Percentiles rank a stretch among this genome's conserved stretches.
Conservation (phyloP, 2,888 invertebrate genomes). For the Chaetogeoica ovagalla region DNA sequence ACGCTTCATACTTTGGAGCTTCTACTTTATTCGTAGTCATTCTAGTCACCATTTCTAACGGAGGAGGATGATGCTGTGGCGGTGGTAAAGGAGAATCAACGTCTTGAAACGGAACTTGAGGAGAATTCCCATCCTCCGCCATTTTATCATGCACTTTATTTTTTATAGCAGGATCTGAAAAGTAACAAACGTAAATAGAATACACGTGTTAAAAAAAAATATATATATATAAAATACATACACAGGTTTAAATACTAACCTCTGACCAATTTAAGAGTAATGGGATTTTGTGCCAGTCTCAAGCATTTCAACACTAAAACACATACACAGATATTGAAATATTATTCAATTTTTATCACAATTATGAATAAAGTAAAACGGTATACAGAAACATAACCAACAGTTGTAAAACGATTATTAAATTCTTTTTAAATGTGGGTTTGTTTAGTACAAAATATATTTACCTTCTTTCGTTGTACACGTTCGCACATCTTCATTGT, state of each 20-base stretch:
- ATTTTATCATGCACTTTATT: slow-evolving; percentile 62
- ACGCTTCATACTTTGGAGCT: slow-evolving; percentile 79
- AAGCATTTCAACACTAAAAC: slow-evolving; percentile 90
- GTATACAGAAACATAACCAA: neutral
- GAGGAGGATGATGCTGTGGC: slow-evolving; percentile 56
- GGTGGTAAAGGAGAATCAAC: slow-evolving; percentile 54
- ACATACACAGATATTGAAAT: slow-evolving; percentile 54
- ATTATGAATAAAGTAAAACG: neutral
- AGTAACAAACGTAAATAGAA: slow-evolving; percentile 43
- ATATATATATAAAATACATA: neutral
- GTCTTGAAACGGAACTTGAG: slow-evolving; percentile 58
- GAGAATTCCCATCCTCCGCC: slow-evolving; percentile 25
- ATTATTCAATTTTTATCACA: neutral
- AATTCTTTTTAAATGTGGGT: neutral
- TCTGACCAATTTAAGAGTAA: slow-evolving; percentile 86
- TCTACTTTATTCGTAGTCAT: slow-evolving; percentile 41
- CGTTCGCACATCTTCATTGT: slow-evolving; percentile 89
- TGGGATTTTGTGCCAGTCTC: slow-evolving; percentile 85
- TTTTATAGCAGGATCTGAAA: slow-evolving; percentile 82
- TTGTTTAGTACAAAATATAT: neutral
- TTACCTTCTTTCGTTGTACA: slow-evolving; percentile 91
- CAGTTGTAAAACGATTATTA: neutral
- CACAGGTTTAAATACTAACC: slow-evolving; percentile 66
- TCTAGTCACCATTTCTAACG: slow-evolving; percentile 56
- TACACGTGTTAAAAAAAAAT: slow-evolving; percentile 2